Percentiles rank a stretch among this genome's conserved stretches.
Conservation (phyloP, 2,888 invertebrate species). For the Heliconius erato region DNA sequence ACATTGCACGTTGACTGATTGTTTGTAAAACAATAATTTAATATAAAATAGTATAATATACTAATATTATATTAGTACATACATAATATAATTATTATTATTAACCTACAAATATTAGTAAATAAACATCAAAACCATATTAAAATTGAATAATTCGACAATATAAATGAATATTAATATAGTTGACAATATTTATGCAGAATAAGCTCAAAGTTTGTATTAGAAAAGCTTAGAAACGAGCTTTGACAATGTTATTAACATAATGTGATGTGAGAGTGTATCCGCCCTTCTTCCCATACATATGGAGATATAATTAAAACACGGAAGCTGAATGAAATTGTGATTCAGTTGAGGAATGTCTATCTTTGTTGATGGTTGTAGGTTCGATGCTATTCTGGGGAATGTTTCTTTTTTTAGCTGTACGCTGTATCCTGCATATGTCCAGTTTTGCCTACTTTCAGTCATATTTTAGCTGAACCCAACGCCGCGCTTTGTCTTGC, state of each 20-base stretch:
- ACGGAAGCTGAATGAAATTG: constrained; percentile 61
- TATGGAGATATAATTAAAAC: constrained; percentile 57
- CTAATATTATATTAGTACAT: too few relatives aligned
- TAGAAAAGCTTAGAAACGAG: constrained; percentile 40
- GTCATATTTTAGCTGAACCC: too few relatives aligned
- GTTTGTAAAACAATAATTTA: too few relatives aligned
- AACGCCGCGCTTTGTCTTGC: too few relatives aligned
- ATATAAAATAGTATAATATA: too few relatives aligned
- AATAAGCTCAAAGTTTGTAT: constrained; percentile 48
- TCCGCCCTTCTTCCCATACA: constrained; percentile 61
- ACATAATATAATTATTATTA: too few relatives aligned
- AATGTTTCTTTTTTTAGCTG: background rate
- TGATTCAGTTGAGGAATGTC: background rate
- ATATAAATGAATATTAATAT: constrained; percentile 40
- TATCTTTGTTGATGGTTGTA: background rate
- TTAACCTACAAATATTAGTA: too few relatives aligned
- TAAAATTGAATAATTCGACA: background rate
- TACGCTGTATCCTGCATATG: too few relatives aligned
- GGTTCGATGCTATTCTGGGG: background rate
- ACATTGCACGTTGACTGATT: too few relatives aligned
- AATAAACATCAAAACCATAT: background rate
- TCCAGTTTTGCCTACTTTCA: too few relatives aligned
- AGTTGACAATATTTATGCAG: constrained; percentile 35
- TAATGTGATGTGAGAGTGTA: constrained; percentile 62
- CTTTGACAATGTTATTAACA: constrained; percentile 54